phyloP scores from a whole-genome alignment of 2,113 vertebrate genomes.

The Calonectris borealis region DNA sequence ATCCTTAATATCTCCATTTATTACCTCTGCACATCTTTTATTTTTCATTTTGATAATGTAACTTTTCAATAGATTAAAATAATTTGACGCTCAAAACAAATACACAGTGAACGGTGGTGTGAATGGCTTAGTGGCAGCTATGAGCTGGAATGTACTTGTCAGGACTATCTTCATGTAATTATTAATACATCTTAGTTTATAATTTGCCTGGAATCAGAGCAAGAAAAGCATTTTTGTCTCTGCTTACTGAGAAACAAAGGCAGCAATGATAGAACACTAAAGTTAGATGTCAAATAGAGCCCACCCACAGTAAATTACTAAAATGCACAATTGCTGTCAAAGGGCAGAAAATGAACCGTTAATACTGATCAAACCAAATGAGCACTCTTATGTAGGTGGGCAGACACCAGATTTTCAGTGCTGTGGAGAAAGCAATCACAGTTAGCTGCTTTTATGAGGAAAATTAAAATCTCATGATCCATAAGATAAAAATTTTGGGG shows the following conservation, averaged over 20 bases:
- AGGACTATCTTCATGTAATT: background rate
- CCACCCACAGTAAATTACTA: background rate
- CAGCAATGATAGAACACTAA: background rate
- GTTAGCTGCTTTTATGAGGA: background rate
- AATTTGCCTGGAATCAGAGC: background rate
- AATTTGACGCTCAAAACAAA: background rate
- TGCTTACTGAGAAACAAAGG: background rate
- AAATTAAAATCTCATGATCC: background rate
- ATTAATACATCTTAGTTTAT: background rate
- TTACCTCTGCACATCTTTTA: background rate
- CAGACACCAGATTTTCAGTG: background rate
- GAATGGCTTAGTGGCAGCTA: background rate
- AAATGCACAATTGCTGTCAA: background rate
- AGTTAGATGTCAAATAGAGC: background rate
- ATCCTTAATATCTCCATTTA: background rate
- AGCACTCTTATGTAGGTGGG: background rate
- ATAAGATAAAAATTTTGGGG: background rate
- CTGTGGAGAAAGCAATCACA: background rate
- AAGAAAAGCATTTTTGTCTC: background rate
- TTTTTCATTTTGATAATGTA: background rate
- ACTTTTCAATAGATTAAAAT: background rate
- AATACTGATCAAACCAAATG: background rate
- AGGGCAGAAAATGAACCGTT: background rate
- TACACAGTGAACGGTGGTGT: background rate
- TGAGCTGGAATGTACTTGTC: background rate